Evolutionary conservation across 2,797 vertebrate species (phyloP).

Genomic region (Pagetopsis macropterus): DNA sequence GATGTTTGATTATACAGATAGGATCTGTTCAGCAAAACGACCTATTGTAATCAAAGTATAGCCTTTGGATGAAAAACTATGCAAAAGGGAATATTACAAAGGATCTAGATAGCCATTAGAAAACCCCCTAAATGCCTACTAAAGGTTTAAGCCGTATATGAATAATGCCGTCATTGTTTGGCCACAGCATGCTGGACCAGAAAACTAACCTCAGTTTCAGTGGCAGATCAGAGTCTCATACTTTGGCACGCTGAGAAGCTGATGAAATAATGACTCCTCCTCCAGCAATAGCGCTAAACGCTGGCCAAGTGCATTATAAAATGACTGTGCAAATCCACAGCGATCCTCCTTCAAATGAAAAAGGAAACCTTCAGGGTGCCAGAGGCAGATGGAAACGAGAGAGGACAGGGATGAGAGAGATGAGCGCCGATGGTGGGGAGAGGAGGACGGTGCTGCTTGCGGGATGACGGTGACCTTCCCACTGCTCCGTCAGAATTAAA

Average conservation of each 20-base stretch:
- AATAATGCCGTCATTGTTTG: neutral
- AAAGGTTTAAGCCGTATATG: conserved; percentile 16
- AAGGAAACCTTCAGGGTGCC: conserved; percentile 12
- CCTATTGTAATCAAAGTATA: neutral
- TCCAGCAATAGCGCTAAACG: conserved; percentile 44
- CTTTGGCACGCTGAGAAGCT: conserved; percentile 50
- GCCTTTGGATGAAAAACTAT: neutral
- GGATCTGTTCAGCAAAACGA: neutral
- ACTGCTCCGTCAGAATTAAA: conserved; percentile 60
- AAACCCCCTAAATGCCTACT: conserved; percentile 16
- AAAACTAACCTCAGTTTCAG: conserved; percentile 77
- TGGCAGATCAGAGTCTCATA: conserved; percentile 70
- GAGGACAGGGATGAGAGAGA: conserved; percentile 24
- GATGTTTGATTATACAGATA: conserved; percentile 11
- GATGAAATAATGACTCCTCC: conserved; percentile 60
- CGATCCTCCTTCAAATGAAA: conserved; percentile 39
- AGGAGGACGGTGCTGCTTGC: conserved; percentile 36
- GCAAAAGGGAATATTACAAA: neutral
- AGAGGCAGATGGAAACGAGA: conserved; percentile 17
- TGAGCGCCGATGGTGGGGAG: conserved; percentile 23
- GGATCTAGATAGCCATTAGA: neutral
- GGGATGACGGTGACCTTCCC: conserved; percentile 77
- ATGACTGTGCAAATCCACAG: conserved; percentile 44
- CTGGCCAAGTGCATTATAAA: conserved; percentile 51
- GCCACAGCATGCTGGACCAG: conserved; percentile 30